Evolutionary conservation across 1,140 invertebrate species (phyloP), one percentile per base, ranked within the genome.

Genomic region (Hermetia illucens): DNA sequence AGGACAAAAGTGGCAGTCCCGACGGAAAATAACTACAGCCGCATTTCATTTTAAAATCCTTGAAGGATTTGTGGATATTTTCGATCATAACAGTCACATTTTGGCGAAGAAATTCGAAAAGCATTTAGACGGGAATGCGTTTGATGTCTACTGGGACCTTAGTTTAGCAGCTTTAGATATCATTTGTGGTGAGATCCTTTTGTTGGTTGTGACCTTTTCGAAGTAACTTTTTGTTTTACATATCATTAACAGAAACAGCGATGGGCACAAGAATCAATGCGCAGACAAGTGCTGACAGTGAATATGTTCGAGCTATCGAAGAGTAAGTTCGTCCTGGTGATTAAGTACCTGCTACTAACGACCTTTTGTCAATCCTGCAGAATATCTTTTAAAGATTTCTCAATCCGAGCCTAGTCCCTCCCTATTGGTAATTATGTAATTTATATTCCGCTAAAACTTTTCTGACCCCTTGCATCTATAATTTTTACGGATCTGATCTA

Each of bases 41-140:
- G 74, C 78, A 0, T 85, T 85, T 53, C 80, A 85, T 55, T 80
- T 81, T 51, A 73, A 75, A 42, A 79, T 85, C 25, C 53, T 85
- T n/a, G 70, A 81, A 44, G 71, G 77, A 40, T 85, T 83, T 52
- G 41, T 83, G 3, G 65, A 69, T 0, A 66, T 81, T 1, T 82
- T 88, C 53, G 71, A 79, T 46, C 68, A 75, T 40, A 81, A 87
- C 49, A 65, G 72, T 18, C 52, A 69, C 5, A 65, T 77, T 30
- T 54, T 88, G 13, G 50, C 60, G 19, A 51, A 67, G n/a, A 63
- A 64, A 42, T 44, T 74, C 2, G 40, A 44, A 17, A 48, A 52
- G 10, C 24, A 60, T 13, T 43, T 62, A 4, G 65, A 63, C 27
- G 65, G 65, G 22, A 58, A 61, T 33, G 10, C 17, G 16, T 38